Evolutionary conservation across 2,113 vertebrate species (phyloP), one percentile per base, ranked within the genome.

Genomic region (Corapipo altera): DNA sequence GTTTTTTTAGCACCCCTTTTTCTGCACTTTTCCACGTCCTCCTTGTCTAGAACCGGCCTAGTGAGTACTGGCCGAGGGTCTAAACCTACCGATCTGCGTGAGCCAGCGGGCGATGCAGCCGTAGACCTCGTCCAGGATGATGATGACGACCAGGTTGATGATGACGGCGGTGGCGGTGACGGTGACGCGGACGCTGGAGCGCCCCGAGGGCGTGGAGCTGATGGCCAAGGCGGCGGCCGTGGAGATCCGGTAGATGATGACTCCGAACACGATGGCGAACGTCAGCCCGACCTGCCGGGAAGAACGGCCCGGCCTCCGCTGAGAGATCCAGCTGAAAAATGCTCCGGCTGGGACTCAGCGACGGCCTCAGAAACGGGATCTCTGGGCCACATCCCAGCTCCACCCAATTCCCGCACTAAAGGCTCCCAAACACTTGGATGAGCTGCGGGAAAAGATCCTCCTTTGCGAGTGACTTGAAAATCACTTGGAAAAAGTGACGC

Each of bases 221-320:
- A 99, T 98, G 67, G 99, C 99, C 81, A 99, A 95, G 0, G 99
- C 99, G 0, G 99, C 98, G 2, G 98, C 99, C 0, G 98, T 99
- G n/a, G 99, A 99, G 83, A 99, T 99, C 61, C 99, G 97, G 96
- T 99, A 99, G 87, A 99, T 98, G 93, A 99, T 99, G 83, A 99
- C 99, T 1, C 99, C 99, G 1, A 99, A 99, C 75, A 99, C 99
- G 3, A 99, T 99, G 55, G 98, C 98, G 4, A 99, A 98, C 0
- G 99, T 99, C 96, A 99, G 97, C 0, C 97, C 94, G 0, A 99
- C 98, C 99, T 99, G 95, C 22, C 24, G 51, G 81, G 15, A 19
- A 55, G 33, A 44, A 27, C 2, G 27, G 18, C 20, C 22, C 64
- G 21, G 39, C 57, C 30, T 43, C 35, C 79, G 21, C 52, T 3